Base-by-base conservation (phyloP, 2,888 invertebrate species). In the Callimorpha dominula region DNA sequence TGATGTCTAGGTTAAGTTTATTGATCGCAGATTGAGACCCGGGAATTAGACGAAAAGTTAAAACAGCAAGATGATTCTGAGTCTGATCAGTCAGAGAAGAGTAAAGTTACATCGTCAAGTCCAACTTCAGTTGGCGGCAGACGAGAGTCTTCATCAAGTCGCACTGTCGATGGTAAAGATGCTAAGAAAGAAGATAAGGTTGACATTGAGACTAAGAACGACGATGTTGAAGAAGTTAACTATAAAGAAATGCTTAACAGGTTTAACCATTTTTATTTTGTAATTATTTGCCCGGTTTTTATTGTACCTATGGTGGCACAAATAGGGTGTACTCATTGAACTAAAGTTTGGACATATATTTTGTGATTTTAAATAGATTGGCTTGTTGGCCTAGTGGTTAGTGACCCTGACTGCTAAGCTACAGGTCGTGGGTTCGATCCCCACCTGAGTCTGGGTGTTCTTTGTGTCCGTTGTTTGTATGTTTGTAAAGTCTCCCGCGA, bases 1-100 rank as follows among this genome's bases (percentile, higher is more conserved):
- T 78, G 76, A 71, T 77, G 73, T 77, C 49, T 20, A 97, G 97
- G 96, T 97, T 91, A 97, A 97, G 91, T 96, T 96, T 96, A 91
- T 92, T 78, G 90, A 91, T 92, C 85, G 71, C 82, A 95, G 95
- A 92, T 91, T 66, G 95, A 95, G 86, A 93, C 90, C 88, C 94
- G 94, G 85, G 97, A 97, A 91, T 90, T 97, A 86, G 97, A 97
- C 82, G 97, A 97, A 82, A 97, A 97, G 85, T 95, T 96, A 75
- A 97, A 96, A 89, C 91, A 96, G 89, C 91, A 96, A 72, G 97
- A 97, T 77, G 97, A 97, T 86, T 96, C 96, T 82, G 95, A 96
- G 78, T 96, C 96, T 3, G 97, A 97, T 86, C 95, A 96, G 67
- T 96, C 96, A 42, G 97, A 97, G 75, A 97, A 96, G 87, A 96